Evolutionary conservation across 2,888 invertebrate species (phyloP).

Genomic region (Terebella lapidaria): DNA sequence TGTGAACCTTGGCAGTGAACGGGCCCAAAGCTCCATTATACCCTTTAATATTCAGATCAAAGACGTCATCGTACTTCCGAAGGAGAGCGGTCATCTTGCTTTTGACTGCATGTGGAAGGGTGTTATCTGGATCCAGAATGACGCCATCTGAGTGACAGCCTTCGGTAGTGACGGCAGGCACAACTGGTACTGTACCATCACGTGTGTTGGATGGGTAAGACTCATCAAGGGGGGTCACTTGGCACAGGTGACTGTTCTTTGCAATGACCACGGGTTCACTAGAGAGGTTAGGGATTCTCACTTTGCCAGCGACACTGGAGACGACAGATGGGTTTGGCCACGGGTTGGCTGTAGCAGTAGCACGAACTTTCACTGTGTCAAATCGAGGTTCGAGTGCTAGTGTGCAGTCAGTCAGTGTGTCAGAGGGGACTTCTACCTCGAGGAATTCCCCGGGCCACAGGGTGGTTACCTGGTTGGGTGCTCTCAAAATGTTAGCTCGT

Average conservation of each 20-base stretch:
- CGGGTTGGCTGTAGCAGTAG: too few relatives aligned
- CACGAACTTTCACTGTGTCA: too few relatives aligned
- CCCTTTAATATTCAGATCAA: constrained; percentile 20
- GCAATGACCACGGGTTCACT: neutral
- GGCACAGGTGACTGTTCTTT: neutral
- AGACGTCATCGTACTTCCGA: constrained; percentile 20
- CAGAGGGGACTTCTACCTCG: neutral
- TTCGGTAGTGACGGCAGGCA: too few relatives aligned
- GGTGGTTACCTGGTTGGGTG: neutral
- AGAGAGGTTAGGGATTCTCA: neutral
- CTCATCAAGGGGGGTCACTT: too few relatives aligned
- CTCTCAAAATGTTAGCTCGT: too few relatives aligned
- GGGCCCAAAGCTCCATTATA: constrained; percentile 25
- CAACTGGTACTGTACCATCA: too few relatives aligned
- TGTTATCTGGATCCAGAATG: constrained; percentile 17
- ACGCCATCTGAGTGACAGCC: neutral
- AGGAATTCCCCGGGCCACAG: constrained; percentile 5
- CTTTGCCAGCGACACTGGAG: neutral
- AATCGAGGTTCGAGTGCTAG: too few relatives aligned
- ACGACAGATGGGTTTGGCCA: too few relatives aligned
- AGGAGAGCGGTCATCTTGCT: constrained; percentile 10
- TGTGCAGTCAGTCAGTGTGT: too few relatives aligned
- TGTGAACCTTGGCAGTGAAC: constrained; percentile 24
- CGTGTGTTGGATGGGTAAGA: too few relatives aligned
- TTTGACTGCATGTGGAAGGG: constrained; percentile 3